Percentiles rank a stretch among this genome's conserved stretches.
phyloP scores from a whole-genome alignment of 2,797 vertebrate genomes.

The Danio kyathit region DNA sequence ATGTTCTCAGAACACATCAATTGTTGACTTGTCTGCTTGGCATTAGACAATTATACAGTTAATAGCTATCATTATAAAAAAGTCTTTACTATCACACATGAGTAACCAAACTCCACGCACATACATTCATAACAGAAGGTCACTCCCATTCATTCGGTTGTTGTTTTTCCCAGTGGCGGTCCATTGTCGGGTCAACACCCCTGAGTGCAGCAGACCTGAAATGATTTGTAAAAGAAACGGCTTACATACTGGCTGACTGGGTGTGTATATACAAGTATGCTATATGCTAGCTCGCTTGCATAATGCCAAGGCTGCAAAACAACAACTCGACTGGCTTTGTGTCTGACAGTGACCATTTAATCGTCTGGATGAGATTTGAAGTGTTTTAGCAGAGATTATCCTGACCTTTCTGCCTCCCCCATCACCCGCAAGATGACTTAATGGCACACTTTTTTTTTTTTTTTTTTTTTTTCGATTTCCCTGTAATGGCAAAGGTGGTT shows the following conservation, averaged over 20 bases:
- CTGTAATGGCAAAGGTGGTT: no score
- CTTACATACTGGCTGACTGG: not conserved
- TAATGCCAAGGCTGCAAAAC: not conserved
- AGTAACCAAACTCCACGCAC: not conserved
- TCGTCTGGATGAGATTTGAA: conserved; percentile 4
- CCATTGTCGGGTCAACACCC: not conserved
- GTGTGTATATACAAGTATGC: not conserved
- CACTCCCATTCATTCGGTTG: not conserved
- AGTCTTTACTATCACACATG: conserved; percentile 12
- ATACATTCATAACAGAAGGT: not conserved
- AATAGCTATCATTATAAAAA: conserved; percentile 53
- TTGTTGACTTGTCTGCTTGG: conserved; percentile 27
- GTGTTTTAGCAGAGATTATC: conserved; percentile 19
- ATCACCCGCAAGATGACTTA: not conserved
- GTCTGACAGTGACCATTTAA: conserved; percentile 6
- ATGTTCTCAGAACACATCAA: not conserved
- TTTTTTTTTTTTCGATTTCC: not conserved
- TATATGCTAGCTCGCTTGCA: not conserved
- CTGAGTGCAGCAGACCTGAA: conserved; percentile 37
- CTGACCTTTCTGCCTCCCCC: conserved; percentile 12
- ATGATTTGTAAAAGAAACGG: conserved; percentile 9
- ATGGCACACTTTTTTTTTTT: conserved; percentile 16
- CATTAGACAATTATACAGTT: conserved; percentile 60
- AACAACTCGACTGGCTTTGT: not conserved
- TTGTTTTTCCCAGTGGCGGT: conserved; percentile 3